Percentiles rank a stretch among this genome's conserved stretches.
phyloP scores from a whole-genome alignment of 2,113 vertebrate genomes.

The Cairina moschata region DNA sequence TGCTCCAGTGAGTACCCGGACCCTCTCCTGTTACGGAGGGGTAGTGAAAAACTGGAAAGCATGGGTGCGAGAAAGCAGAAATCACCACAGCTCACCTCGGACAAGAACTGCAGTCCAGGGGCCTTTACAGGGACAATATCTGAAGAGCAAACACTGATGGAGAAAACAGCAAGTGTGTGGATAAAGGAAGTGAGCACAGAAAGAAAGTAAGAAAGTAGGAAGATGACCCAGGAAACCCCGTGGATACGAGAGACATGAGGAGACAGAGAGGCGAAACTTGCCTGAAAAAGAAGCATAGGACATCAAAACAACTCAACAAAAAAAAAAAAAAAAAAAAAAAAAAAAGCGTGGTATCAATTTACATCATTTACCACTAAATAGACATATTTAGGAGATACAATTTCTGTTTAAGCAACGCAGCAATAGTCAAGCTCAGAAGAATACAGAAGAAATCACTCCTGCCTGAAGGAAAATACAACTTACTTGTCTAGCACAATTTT shows the following conservation, averaged over 20 bases:
- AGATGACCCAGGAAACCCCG: neutral
- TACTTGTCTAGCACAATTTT: neutral
- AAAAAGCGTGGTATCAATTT: neutral
- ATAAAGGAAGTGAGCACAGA: neutral
- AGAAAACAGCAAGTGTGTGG: neutral
- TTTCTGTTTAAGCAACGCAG: neutral
- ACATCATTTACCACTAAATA: neutral
- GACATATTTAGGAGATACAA: neutral
- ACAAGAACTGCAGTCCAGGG: neutral
- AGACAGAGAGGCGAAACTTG: neutral
- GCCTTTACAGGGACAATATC: fast-evolving
- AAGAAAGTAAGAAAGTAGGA: neutral
- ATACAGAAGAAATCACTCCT: neutral
- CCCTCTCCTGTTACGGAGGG: neutral
- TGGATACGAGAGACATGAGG: neutral
- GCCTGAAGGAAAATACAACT: neutral
- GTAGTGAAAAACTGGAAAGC: neutral
- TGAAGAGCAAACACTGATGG: neutral
- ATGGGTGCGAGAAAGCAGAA: fast-evolving
- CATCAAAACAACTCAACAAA: neutral
- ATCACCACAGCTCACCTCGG: neutral
- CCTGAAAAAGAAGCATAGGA: neutral
- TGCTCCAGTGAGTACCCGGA: neutral
- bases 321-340: neutral
- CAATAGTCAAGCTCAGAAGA: neutral